phyloP scores from a whole-genome alignment of 92 coral and sea anemone species.

The Umimayanthus chanpuru region DNA sequence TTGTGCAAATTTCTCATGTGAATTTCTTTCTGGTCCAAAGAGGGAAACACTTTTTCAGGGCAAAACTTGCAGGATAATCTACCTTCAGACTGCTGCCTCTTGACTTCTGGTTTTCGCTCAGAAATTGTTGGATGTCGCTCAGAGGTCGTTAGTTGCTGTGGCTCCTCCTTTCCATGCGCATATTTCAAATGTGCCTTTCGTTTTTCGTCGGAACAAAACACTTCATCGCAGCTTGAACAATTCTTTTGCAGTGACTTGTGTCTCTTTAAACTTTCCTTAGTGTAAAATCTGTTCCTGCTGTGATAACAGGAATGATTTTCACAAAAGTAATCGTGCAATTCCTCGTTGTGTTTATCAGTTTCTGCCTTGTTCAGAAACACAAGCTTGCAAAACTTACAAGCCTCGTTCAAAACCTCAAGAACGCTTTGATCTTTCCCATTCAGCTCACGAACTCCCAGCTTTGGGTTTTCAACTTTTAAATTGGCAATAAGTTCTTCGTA shows the following conservation, averaged over 20 bases:
- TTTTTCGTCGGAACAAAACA: constrained; percentile 69
- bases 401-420: constrained; percentile 58
- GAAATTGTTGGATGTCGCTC: constrained; percentile 9
- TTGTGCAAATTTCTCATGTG: constrained; percentile 97
- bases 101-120: constrained; percentile 8
- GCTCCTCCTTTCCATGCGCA: constrained; percentile 52
- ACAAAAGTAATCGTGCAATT: constrained; percentile 76
- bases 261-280: constrained; percentile 60
- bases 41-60: constrained; percentile 78
- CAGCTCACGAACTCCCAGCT: constrained; percentile 63
- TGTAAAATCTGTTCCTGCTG: constrained; percentile 63
- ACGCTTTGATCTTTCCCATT: constrained; percentile 75
- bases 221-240: constrained; percentile 67
- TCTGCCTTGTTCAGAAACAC: constrained; percentile 65
- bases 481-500: constrained; percentile 84
- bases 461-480: constrained; percentile 53
- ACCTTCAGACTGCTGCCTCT: constrained; percentile 27
- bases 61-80: constrained; percentile 82
- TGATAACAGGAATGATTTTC: constrained; percentile 65
- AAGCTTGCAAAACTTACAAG: constrained; percentile 78
- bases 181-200: constrained; percentile 63
- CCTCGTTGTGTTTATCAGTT: constrained; percentile 57
- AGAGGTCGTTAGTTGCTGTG: not conserved
- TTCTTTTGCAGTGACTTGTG: constrained; percentile 67
- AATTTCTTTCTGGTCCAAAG: constrained; percentile 78